A percentile compares a stretch with the other conserved stretches of the same genome.
phyloP scores from a whole-genome alignment of 2,797 vertebrate species.

The Poeciliopsis turneri region DNA sequence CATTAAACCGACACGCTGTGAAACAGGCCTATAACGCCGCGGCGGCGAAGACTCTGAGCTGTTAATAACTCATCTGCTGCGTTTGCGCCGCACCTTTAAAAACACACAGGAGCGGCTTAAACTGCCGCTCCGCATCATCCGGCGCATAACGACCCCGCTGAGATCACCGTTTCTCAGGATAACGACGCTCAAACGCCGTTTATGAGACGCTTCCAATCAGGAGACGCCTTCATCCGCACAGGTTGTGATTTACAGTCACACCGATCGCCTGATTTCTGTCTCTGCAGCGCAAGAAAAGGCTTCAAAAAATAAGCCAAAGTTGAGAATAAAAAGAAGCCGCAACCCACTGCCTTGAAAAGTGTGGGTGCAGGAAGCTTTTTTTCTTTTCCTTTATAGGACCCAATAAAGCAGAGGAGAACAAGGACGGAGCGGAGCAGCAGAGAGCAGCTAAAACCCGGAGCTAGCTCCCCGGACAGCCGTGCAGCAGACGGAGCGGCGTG shows the following conservation, averaged over 20 bases:
- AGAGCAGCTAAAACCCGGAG: slow-evolving; percentile 27
- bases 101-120: slow-evolving; percentile 5
- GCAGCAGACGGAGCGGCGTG: slow-evolving; percentile 45
- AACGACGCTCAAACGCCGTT: background rate
- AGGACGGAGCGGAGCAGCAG: slow-evolving; percentile 25
- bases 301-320: background rate
- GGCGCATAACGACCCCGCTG: background rate
- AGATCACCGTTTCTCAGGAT: slow-evolving; percentile 1
- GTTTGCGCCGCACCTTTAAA: slow-evolving; percentile 9
- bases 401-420: slow-evolving; percentile 8
- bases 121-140: background rate
- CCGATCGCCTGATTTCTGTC: background rate
- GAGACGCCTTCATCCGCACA: slow-evolving; percentile 3
- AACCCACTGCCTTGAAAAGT: slow-evolving; percentile 5
- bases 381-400: slow-evolving; percentile 1
- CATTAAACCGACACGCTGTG: slow-evolving; percentile 19
- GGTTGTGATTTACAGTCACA: background rate
- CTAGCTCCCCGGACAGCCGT: slow-evolving; percentile 42
- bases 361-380: background rate
- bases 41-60: background rate
- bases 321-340: slow-evolving; percentile 7
- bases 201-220: slow-evolving; percentile 9
- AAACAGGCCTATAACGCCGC: slow-evolving; percentile 15
- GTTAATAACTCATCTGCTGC: slow-evolving; percentile 11
- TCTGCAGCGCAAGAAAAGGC: background rate